Percentiles rank a stretch among this genome's conserved stretches.
Evolutionary conservation across 2,888 invertebrate species (phyloP).

Genomic region (Exephanes ischioxanthus): DNA sequence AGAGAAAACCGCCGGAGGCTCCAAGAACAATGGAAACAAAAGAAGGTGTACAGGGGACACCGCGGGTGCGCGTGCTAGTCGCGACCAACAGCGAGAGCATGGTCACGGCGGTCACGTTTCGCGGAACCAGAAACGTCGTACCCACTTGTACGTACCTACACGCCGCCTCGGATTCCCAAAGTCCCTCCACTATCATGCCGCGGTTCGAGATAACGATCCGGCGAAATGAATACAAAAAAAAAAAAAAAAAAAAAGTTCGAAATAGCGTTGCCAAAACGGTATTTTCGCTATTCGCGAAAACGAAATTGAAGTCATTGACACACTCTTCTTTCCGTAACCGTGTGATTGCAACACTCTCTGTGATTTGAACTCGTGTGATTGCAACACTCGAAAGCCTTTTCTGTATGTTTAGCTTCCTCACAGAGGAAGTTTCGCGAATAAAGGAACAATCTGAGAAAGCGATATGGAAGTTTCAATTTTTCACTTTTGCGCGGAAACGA

Average conservation of each 20-base stretch:
- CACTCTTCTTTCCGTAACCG: too few species aligned
- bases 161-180: background rate
- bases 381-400: too few species aligned
- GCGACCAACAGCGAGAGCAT: constrained; percentile 71
- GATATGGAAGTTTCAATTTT: too few species aligned
- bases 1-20: constrained; percentile 72
- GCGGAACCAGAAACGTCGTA: constrained; percentile 67
- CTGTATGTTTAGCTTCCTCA: too few species aligned
- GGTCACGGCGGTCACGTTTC: constrained; percentile 81
- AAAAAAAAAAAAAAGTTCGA: background rate
- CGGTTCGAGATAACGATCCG: background rate
- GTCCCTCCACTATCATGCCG: background rate
- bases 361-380: too few species aligned
- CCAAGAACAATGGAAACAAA: constrained; percentile 81
- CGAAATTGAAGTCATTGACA: too few species aligned
- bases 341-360: too few species aligned
- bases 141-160: constrained; percentile 37
- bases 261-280: too few species aligned
- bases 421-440: too few species aligned
- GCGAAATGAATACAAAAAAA: background rate
- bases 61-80: constrained; percentile 74
- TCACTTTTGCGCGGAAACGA: too few species aligned
- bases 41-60: constrained; percentile 73
- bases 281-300: too few species aligned
- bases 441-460: too few species aligned